These are phyloP conservation scores for Platycheirus rosarum DNA, from an alignment of 2,888 invertebrate species.

Conservation along the genomic window DNA sequence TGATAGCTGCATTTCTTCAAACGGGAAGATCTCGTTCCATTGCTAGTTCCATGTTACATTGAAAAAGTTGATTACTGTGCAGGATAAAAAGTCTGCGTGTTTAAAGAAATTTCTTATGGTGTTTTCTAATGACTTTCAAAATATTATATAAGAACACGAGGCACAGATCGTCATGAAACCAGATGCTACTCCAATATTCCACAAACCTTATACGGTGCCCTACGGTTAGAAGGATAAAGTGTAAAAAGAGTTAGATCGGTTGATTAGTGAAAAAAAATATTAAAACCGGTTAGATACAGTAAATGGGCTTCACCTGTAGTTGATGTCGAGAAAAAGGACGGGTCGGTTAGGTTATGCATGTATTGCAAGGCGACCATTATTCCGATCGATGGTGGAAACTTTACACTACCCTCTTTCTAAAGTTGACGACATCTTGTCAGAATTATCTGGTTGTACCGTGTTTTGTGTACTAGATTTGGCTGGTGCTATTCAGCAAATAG, in stretches of 20 bases:
- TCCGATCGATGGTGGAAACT: constrained; percentile 58
- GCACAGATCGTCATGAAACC: constrained; percentile 55
- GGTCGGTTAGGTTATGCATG: constrained; percentile 76
- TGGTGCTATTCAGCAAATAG: constrained; percentile 72
- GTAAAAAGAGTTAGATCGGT: constrained; percentile 37
- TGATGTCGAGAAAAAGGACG: constrained; percentile 71
- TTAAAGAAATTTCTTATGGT: constrained; percentile 22
- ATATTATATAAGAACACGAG: constrained; percentile 28
- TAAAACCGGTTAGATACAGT: constrained; percentile 70
- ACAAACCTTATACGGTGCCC: constrained; percentile 33
- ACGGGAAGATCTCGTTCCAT: constrained; percentile 31
- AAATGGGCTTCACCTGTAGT: constrained; percentile 77
- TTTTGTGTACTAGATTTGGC: constrained; percentile 69
- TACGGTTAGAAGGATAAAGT: constrained; percentile 42
- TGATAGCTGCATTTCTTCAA: constrained; percentile 1
- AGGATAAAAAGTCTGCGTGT: constrained; percentile 34
- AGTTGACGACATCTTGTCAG: constrained; percentile 50
- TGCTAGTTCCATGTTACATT: too few species aligned
- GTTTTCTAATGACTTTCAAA: constrained; percentile 41
- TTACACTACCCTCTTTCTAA: constrained; percentile 76
- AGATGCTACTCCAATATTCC: constrained; percentile 50
- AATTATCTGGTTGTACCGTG: constrained; percentile 73
- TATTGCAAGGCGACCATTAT: constrained; percentile 76
- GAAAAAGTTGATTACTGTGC: constrained; percentile 49
- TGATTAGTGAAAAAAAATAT: constrained; percentile 58